Evolutionary conservation across 2,888 invertebrate genomes (phyloP), one percentile per base, ranked within the genome.

Genomic region (Hybos culiciformis): DNA sequence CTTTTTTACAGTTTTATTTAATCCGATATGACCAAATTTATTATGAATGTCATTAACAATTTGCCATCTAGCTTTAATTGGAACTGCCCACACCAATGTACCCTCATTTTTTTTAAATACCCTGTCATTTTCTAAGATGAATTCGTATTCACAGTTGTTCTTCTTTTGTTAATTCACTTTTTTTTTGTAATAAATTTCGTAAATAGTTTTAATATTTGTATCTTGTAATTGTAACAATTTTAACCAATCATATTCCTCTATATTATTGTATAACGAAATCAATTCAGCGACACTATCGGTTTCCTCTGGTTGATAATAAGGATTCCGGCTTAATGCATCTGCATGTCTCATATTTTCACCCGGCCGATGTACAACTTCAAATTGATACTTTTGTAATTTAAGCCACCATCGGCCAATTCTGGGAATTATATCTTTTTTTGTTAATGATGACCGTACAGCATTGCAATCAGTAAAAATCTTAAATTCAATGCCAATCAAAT

Each of bases 401-500:
- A 46, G 49, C 56, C 47, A 57, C 60, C 41, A 56, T 31, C 48
- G 39, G 40, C 37, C 55, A 47, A 42, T 47, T 48, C 45, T 52
- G 42, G 40, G 56, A 37, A 41, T 47, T 32, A 43, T 55, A 53
- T 41, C 60, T 56, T 56, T 37, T 46, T 46, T 42, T 11, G 44
- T 39, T 9, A 47, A 20, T 14, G 55, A 44, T 5, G 45, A 49
- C 20, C 24, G 18, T 9, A 47, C 15, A 29, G 42, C 33, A 37
- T 29, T 42, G 42, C 46, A 46, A 14, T 44, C 56, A 1, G 56
- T 55, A 12, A 54, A 44, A 20, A 58, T 53, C 39, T 51, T 56
- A 39, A 58, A 58, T 31, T 46, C 39, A 9, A 41, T 38, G 8
- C 54, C 56, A 9, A 58, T 33, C 7, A 59, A 41, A 44, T 59